Evolutionary conservation across 1,140 invertebrate species (phyloP).

Genomic region (Drosophila nasuta): DNA sequence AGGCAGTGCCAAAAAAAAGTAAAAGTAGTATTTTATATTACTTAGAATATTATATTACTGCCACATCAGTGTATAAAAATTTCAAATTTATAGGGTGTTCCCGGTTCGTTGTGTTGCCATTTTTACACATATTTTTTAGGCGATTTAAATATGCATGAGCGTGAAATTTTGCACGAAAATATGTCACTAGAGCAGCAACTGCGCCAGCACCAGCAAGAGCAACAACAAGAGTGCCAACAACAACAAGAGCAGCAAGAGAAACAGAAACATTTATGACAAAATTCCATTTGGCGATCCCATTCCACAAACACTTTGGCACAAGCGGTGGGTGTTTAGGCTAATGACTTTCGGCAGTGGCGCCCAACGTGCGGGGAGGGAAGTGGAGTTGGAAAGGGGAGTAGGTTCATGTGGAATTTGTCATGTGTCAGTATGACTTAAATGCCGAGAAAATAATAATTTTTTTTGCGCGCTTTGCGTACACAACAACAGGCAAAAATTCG

Average conservation of each 20-base stretch:
- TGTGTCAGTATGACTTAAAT: conserved; percentile 81
- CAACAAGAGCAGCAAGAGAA: conserved; percentile 35
- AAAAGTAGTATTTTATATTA: too few relatives aligned
- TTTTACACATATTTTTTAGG: conserved; percentile 37
- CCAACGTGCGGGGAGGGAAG: background rate
- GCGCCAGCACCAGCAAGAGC: conserved; percentile 14
- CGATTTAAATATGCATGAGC: conserved; percentile 73
- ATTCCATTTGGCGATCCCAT: conserved; percentile 72
- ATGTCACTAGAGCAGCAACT: conserved; percentile 62
- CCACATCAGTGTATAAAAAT: background rate
- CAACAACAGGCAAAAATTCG: conserved; percentile 43
- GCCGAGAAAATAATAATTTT: conserved; percentile 72
- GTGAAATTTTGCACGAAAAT: conserved; percentile 79
- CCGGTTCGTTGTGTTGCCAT: background rate
- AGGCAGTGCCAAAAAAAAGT: too few relatives aligned
- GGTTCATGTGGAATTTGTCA: conserved; percentile 79
- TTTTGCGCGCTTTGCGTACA: background rate
- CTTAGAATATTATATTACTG: too few relatives aligned
- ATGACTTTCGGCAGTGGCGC: conserved; percentile 67
- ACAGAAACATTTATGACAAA: conserved; percentile 74
- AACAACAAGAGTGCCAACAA: conserved; percentile 17
- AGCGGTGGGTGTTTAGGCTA: conserved; percentile 74
- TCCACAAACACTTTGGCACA: conserved; percentile 47
- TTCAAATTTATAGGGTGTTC: conserved; percentile 22
- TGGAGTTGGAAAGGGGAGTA: background rate